Evolutionary conservation across 2,797 vertebrate species (phyloP).

Genomic region (Okamejei kenojei): DNA sequence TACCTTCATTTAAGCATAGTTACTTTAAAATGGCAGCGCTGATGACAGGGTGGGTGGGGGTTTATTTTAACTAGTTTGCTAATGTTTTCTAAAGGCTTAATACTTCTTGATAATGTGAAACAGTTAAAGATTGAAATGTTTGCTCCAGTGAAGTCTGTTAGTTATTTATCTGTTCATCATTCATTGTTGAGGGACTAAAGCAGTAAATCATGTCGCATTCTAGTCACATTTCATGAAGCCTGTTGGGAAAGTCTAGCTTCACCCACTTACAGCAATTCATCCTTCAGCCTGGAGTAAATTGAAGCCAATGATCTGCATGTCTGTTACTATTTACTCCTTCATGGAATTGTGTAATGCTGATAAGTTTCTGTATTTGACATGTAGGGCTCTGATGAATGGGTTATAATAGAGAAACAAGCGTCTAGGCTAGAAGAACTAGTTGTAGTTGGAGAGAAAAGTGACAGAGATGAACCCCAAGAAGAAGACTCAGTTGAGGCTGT

Average conservation of each 20-base stretch:
- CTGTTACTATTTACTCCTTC: constrained; percentile 83
- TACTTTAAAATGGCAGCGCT: not conserved
- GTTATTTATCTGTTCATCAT: not conserved
- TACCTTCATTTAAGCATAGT: no score
- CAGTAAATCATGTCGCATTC: not conserved
- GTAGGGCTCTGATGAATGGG: constrained; percentile 98
- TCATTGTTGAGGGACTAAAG: not conserved
- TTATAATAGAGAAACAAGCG: constrained; percentile 94
- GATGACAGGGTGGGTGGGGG: not conserved
- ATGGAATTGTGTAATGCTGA: constrained; percentile 30
- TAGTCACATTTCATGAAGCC: not conserved
- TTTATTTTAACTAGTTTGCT: not conserved
- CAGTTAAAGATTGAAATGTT: not conserved
- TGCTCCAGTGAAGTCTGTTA: not conserved
- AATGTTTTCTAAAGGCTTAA: not conserved
- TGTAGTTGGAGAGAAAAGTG: constrained; percentile 57
- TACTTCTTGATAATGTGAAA: not conserved
- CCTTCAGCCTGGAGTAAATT: not conserved
- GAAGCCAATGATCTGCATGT: constrained; percentile 44
- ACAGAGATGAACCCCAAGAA: constrained; percentile 40
- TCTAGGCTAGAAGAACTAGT: constrained; percentile 61
- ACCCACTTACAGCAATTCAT: not conserved
- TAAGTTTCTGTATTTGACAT: constrained; percentile 73
- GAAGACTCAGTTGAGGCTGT: constrained; percentile 49
- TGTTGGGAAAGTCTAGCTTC: not conserved